Evolutionary conservation across 2,888 invertebrate genomes (phyloP).

Genomic region (Bombylius discolor): DNA sequence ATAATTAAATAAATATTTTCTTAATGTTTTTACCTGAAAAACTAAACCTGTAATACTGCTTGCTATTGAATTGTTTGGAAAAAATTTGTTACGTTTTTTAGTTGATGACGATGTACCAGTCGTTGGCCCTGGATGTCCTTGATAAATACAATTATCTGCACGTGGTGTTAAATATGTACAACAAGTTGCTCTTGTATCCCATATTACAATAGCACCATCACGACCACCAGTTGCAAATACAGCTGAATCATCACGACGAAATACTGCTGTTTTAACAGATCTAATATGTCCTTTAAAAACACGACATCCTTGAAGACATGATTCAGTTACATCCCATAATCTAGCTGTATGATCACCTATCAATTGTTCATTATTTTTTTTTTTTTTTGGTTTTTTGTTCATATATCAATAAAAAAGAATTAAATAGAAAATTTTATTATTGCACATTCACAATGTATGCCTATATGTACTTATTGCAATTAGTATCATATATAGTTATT

Average conservation of each 20-base stretch:
- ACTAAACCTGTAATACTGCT: slow-evolving; percentile 71
- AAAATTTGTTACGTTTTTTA: slow-evolving; percentile 35
- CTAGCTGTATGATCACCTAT: slow-evolving; percentile 67
- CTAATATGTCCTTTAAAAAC: slow-evolving; percentile 65
- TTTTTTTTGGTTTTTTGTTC: not conserved
- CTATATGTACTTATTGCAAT: too few relatives aligned
- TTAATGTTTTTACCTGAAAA: slow-evolving; percentile 45
- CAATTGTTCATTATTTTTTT: slow-evolving; percentile 8
- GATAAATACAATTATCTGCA: slow-evolving; percentile 57
- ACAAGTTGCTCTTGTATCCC: slow-evolving; percentile 57
- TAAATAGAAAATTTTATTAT: not conserved
- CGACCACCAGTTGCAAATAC: slow-evolving; percentile 80
- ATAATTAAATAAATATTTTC: too few relatives aligned
- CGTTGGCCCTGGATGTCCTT: slow-evolving; percentile 30
- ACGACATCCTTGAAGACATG: slow-evolving; percentile 37
- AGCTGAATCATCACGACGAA: slow-evolving; percentile 52
- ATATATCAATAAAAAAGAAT: not conserved
- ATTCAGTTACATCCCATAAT: slow-evolving; percentile 59
- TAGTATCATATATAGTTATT: too few relatives aligned
- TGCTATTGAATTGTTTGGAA: slow-evolving; percentile 40
- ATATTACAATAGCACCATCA: slow-evolving; percentile 74
- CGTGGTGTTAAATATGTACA: slow-evolving; percentile 37
- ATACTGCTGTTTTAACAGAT: slow-evolving; percentile 71
- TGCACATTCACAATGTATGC: too few relatives aligned
- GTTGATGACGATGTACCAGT: slow-evolving; percentile 42